Base-by-base conservation (phyloP, 1,140 invertebrate species). In the Heliconius hewitsoni region DNA sequence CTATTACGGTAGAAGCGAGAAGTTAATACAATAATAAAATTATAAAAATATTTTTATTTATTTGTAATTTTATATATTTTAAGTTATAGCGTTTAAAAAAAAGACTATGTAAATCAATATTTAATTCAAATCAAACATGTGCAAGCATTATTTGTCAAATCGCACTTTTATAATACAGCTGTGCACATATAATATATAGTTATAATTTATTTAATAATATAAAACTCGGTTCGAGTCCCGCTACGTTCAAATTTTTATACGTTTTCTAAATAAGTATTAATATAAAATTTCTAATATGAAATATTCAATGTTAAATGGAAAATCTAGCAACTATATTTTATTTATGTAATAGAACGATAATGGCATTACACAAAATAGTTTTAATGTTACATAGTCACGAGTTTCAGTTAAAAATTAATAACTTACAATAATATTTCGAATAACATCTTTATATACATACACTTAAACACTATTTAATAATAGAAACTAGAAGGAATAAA, bases 341-440 rank as follows among this genome's bases (percentile, higher is more conserved):
- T 23, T 23, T 57, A 57, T 8, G 8, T 23, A n/a, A 57, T 57
- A 57, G n/a, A 57, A 52, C 18, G 50, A 52, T 57, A 23, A 57
- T 57, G 9, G n/a, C 19, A 19, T 23, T 23, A 23, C 8, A 11
- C n/a, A 23, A 57, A 57, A 57, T 23, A 23, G 9, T 23, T 57
- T 57, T 23, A 57, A 23, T n/a, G 55, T 57, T 16, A 66, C 60
- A 66, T 4, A 66, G 23, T 66, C 60, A 66, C 23, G 60, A 66
- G 23, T 66, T 66, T 60, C 27, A 30, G 11, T 66, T 5, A 66
- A 30, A 66, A 66, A 66, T 18, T 30, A 37, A 78, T 30, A 71
- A 81, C 79, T 81, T 81, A 81, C 79, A 73, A 74, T 73, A 77
- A 23, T 55, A 81, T 42, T 81, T 81, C 79, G 18, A 77, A 66